A percentile compares a stretch with the other conserved stretches of the same genome.
These are phyloP conservation scores for Cairina moschata DNA, from an alignment of 2,113 vertebrate species.

Conservation along the genomic window DNA sequence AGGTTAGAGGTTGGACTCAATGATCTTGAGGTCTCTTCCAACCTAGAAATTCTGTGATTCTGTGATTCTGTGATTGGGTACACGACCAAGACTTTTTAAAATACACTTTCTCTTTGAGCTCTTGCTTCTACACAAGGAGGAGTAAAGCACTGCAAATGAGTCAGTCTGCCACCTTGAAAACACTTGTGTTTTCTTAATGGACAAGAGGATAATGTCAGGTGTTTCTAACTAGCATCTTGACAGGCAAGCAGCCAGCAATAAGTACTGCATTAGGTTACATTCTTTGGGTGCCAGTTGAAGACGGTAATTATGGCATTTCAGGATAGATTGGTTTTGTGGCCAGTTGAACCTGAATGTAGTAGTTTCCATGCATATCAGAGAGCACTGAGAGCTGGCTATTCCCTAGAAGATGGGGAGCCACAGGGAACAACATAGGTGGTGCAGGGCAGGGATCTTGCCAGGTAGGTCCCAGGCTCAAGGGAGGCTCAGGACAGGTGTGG, in stretches of 20 bases:
- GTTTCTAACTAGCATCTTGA: background rate
- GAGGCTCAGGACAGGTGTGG: background rate
- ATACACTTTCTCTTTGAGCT: background rate
- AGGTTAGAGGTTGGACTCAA: too few species aligned
- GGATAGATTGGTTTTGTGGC: background rate
- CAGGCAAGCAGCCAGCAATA: background rate
- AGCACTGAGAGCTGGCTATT: too few species aligned
- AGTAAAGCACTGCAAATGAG: background rate
- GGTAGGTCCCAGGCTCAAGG: background rate
- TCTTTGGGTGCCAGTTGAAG: background rate
- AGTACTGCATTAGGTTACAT: background rate
- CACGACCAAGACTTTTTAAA: background rate
- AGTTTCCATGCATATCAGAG: background rate
- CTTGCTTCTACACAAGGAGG: background rate
- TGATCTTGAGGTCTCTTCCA: too few species aligned
- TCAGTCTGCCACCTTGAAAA: background rate
- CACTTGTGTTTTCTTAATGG: background rate
- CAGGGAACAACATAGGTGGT: background rate
- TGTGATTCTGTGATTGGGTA: background rate
- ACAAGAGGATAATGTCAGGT: background rate
- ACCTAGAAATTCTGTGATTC: too few species aligned
- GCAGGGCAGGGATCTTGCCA: background rate
- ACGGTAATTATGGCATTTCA: background rate
- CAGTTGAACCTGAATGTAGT: background rate
- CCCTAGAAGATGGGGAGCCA: rapidly evolving